Conservation (phyloP, 2,797 vertebrate genomes). For the Kryptopterus vitreolus region DNA sequence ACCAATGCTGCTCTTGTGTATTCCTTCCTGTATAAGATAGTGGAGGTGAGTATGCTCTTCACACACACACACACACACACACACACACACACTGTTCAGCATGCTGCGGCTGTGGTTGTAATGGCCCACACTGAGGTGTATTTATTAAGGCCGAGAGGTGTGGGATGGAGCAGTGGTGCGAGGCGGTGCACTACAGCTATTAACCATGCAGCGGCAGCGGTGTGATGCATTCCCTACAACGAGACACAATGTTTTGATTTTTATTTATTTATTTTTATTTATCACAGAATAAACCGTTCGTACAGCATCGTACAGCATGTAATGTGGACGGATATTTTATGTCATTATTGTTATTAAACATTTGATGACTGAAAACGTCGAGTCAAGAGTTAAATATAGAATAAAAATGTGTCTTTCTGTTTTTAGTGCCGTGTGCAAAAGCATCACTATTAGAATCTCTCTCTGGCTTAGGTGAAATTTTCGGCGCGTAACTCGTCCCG, state of each 20-base stretch:
- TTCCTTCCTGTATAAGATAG: constrained; percentile 81
- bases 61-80: constrained; percentile 1
- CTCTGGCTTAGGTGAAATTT: no score
- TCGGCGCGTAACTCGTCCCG: no score
- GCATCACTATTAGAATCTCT: no score
- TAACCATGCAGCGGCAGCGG: background rate
- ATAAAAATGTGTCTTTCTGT: no score
- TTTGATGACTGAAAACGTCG: background rate
- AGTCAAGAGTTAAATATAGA: no score
- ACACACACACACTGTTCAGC: background rate
- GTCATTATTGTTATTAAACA: no score
- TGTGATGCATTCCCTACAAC: background rate
- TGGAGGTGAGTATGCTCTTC: constrained; percentile 68
- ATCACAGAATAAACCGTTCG: background rate
- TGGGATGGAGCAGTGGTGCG: background rate
- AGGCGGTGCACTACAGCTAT: background rate
- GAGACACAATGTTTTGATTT: background rate
- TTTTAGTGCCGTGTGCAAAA: no score
- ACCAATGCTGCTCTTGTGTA: constrained; percentile 80
- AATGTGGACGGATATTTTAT: no score
- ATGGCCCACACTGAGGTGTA: background rate
- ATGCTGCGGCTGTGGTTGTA: background rate
- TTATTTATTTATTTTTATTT: background rate
- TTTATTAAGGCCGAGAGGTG: background rate
- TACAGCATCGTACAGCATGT: background rate